Percentiles rank a stretch among this genome's conserved stretches.
Evolutionary conservation across 2,888 invertebrate species (phyloP).

Genomic region (Hyposoter dolosus): DNA sequence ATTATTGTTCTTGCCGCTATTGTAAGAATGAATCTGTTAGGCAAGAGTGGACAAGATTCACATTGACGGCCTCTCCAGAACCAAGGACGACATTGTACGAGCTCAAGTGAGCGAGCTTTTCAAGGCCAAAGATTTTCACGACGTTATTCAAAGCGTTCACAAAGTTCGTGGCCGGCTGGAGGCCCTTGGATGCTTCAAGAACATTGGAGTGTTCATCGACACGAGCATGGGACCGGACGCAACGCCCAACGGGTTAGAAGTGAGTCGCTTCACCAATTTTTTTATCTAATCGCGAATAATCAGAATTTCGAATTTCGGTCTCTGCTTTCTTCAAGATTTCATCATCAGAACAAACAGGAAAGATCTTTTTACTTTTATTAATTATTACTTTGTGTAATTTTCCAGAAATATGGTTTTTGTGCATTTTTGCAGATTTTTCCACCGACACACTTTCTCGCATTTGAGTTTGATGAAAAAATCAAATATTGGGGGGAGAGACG

Average conservation of each 20-base stretch:
- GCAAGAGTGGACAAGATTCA: slow-evolving; percentile 94
- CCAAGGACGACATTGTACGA: slow-evolving; percentile 95
- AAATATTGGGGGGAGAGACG: too few species aligned
- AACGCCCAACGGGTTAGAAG: slow-evolving; percentile 93
- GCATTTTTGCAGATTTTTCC: too few species aligned
- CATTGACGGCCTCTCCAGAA: slow-evolving; percentile 93
- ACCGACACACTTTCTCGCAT: too few species aligned
- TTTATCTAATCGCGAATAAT: not conserved
- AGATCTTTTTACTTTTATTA: too few species aligned
- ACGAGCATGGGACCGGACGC: slow-evolving; percentile 92
- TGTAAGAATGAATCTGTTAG: slow-evolving; percentile 82
- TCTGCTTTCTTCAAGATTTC: too few species aligned
- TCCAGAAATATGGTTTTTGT: too few species aligned
- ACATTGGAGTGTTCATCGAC: slow-evolving; percentile 94
- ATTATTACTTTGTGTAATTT: too few species aligned
- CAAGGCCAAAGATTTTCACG: slow-evolving; percentile 93
- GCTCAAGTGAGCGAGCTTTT: slow-evolving; percentile 93
- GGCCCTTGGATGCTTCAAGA: slow-evolving; percentile 95
- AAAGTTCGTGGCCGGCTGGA: slow-evolving; percentile 91
- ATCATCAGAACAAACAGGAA: too few species aligned
- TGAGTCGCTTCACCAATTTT: slow-evolving; percentile 78
- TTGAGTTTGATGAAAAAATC: too few species aligned
- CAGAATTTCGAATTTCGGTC: too few species aligned
- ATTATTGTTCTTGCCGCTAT: slow-evolving; percentile 16
- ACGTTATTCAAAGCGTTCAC: slow-evolving; percentile 90